Percentiles rank a stretch among this genome's conserved stretches.
Conservation (phyloP, 2,888 invertebrate genomes). For the Bursaphelenchus okinawaensis region DNA sequence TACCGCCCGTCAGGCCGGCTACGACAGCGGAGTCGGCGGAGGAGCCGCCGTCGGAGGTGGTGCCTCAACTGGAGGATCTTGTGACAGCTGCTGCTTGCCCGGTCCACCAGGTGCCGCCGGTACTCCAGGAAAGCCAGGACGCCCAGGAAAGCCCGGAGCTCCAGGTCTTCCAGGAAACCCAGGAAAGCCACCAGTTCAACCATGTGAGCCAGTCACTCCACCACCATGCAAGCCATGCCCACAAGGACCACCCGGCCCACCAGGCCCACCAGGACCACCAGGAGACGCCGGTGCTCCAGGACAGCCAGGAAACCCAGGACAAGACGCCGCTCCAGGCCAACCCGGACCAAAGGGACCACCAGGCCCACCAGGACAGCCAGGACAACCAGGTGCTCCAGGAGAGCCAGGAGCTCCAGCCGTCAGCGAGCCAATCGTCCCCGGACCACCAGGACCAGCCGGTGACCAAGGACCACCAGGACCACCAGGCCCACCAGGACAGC, state of each 20-base stretch:
- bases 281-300: conserved; percentile 37
- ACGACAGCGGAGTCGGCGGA: conserved; percentile 13
- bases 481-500: conserved; percentile 34
- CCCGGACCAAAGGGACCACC: conserved; percentile 35
- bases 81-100: conserved; percentile 26
- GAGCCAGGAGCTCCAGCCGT: conserved; percentile 29
- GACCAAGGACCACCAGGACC: conserved; percentile 22
- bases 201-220: conserved; percentile 52
- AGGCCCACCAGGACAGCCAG: conserved; percentile 29
- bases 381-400: conserved; percentile 21
- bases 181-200: conserved; percentile 24
- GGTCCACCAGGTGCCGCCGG: conserved; percentile 27
- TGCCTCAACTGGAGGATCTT: conserved; percentile 4
- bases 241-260: conserved; percentile 39
- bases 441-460: conserved; percentile 39
- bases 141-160: conserved; percentile 46
- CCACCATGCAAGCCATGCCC: conserved; percentile 40
- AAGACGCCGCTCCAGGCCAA: conserved; percentile 28
- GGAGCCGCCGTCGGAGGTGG: conserved; percentile 22
- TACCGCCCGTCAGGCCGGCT: conserved; percentile 41
- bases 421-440: conserved; percentile 27
- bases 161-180: conserved; percentile 42
- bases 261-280: conserved; percentile 33
- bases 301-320: conserved; percentile 24
- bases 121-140: conserved; percentile 40